These are phyloP conservation scores for Rhinichthys osculus DNA, from an alignment of 2,797 vertebrate genomes.

Conservation along the genomic window DNA sequence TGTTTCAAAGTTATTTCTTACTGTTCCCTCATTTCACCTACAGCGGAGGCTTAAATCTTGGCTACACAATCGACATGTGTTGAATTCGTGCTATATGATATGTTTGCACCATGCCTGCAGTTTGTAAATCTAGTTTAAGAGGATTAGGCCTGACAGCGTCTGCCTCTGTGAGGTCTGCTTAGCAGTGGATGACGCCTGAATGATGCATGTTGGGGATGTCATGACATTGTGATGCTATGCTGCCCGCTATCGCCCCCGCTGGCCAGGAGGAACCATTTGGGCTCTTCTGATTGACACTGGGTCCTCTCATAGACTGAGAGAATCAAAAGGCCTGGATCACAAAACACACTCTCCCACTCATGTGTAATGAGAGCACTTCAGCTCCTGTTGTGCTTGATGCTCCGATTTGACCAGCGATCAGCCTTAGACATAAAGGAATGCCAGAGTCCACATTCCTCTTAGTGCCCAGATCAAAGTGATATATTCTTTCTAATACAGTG, in stretches of 20 bases:
- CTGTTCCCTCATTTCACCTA: conserved; percentile 54
- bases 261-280: conserved; percentile 34
- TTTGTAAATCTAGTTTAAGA: conserved; percentile 75
- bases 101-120: conserved; percentile 64
- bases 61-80: conserved; percentile 51
- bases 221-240: background rate
- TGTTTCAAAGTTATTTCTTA: conserved; percentile 59
- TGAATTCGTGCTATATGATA: conserved; percentile 63
- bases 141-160: conserved; percentile 71
- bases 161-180: conserved; percentile 56
- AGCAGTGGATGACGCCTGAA: conserved; percentile 27
- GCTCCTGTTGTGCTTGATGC: conserved; percentile 27
- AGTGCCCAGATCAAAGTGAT: conserved; percentile 47
- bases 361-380: conserved; percentile 42
- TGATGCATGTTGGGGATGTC: conserved; percentile 10
- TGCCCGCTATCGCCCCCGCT: conserved; percentile 36
- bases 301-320: conserved; percentile 7
- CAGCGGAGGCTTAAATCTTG: conserved; percentile 62
- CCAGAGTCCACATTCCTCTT: conserved; percentile 39
- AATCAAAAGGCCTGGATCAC: conserved; percentile 41
- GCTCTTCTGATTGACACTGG: conserved; percentile 40
- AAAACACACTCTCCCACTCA: conserved; percentile 32
- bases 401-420: conserved; percentile 32
- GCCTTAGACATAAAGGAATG: conserved; percentile 43
- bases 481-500: conserved; percentile 44